Evolutionary conservation across 2,797 vertebrate species (phyloP).

Genomic region (Fringilla coelebs): DNA sequence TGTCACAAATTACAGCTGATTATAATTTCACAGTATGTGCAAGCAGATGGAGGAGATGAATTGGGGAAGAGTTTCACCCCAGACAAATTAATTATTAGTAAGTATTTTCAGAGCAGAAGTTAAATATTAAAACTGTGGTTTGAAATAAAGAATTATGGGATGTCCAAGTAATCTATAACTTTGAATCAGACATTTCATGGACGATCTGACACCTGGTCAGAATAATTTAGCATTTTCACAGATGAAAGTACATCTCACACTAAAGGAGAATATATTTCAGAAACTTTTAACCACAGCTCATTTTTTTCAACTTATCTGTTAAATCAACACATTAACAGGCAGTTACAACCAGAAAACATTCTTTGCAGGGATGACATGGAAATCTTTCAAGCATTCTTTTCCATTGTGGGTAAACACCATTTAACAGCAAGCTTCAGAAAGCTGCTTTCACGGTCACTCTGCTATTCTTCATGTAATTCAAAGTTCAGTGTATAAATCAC

Average conservation of each 20-base stretch:
- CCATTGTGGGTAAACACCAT: not conserved
- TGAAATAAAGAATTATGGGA: conserved; percentile 46
- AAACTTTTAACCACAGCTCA: not conserved
- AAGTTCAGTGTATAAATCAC: not conserved
- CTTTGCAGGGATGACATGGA: not conserved
- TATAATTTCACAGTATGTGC: conserved; percentile 78
- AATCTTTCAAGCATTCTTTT: not conserved
- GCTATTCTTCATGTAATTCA: not conserved
- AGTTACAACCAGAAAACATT: not conserved
- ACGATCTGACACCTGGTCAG: conserved; percentile 4
- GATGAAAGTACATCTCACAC: not conserved
- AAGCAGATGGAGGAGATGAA: conserved; percentile 78
- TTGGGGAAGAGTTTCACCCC: conserved; percentile 72
- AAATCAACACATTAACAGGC: not conserved
- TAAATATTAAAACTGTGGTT: conserved; percentile 62
- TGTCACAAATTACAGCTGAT: conserved; percentile 79
- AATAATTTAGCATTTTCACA: not conserved
- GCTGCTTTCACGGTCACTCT: not conserved
- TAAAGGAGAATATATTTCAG: not conserved
- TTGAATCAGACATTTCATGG: conserved; percentile 12
- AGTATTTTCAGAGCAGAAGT: conserved; percentile 71
- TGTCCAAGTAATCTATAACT: conserved; percentile 19
- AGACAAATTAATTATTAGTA: conserved; percentile 76
- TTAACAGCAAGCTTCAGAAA: not conserved
- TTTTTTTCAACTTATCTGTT: conserved; percentile 15